A percentile compares a stretch with the other conserved stretches of the same genome.
These are phyloP conservation scores for Acridotheres tristis DNA, from an alignment of 2,797 vertebrate species.

Conservation along the genomic window DNA sequence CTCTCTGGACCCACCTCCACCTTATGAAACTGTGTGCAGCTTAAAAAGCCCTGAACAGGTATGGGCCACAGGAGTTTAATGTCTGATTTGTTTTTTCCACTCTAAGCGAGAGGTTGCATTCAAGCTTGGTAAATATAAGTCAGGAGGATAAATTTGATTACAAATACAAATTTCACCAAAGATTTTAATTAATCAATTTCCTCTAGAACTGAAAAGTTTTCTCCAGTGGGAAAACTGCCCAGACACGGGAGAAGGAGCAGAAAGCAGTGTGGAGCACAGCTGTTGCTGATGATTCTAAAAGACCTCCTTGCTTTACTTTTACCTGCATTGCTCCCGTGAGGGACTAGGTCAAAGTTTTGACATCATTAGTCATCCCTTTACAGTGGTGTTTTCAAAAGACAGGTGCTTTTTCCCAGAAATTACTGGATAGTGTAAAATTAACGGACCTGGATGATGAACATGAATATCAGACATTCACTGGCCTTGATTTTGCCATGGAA, in stretches of 20 bases:
- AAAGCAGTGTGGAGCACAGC: not conserved
- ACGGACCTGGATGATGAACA: not conserved
- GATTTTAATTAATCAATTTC: not conserved
- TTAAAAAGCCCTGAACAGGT: slow-evolving; percentile 68
- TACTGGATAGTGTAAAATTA: not conserved
- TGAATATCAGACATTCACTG: not conserved
- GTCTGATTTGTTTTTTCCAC: not conserved
- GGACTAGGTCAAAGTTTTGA: not conserved
- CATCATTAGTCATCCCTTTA: not conserved
- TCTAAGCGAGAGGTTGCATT: not conserved
- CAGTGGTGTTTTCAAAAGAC: not conserved
- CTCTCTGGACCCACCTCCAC: slow-evolving; percentile 83
- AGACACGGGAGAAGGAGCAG: not conserved
- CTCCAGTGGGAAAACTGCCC: not conserved
- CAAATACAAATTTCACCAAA: not conserved
- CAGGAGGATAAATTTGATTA: not conserved
- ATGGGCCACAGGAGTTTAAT: not conserved
- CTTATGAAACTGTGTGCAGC: slow-evolving; percentile 79
- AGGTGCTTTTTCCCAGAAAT: not conserved
- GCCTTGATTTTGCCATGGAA: not conserved
- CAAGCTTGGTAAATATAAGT: not conserved
- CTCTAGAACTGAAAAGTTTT: not conserved
- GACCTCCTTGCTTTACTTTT: not conserved
- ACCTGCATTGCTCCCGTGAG: not conserved
- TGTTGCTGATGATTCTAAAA: not conserved